A percentile compares a stretch with the other conserved stretches of the same genome.
phyloP scores from a whole-genome alignment of 2,888 invertebrate genomes.

The Drosophila fulvimacula region DNA sequence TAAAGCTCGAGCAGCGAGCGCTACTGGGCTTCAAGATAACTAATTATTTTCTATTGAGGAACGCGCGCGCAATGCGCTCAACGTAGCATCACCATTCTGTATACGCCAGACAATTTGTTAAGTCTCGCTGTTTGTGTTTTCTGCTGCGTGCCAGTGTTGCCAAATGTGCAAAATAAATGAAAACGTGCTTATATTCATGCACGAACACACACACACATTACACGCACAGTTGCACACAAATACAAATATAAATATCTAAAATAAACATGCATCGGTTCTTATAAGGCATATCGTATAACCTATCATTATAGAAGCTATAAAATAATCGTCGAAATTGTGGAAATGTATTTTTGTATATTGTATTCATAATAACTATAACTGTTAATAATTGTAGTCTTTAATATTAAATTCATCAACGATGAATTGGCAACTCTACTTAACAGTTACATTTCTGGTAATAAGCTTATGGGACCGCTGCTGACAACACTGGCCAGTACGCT shows the following conservation, averaged over 20 bases:
- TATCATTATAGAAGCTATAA: background rate
- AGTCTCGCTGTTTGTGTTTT: conserved; percentile 13
- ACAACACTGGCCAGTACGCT: conserved; percentile 50
- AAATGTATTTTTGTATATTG: too few species aligned
- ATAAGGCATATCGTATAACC: background rate
- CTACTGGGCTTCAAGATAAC: conserved; percentile 31
- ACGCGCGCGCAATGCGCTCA: conserved; percentile 30
- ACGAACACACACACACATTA: conserved; percentile 1
- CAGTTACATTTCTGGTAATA: conserved; percentile 30
- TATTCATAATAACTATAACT: too few species aligned
- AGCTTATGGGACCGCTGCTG: conserved; percentile 25
- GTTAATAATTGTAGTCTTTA: too few species aligned
- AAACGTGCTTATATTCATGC: conserved; percentile 29
- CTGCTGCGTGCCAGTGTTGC: conserved; percentile 40
- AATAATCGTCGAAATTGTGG: background rate
- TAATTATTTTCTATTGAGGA: conserved; percentile 41
- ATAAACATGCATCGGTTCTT: conserved; percentile 5
- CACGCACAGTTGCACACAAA: conserved; percentile 1
- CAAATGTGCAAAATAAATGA: conserved; percentile 21
- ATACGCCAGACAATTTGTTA: conserved; percentile 31
- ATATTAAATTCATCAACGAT: background rate
- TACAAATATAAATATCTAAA: conserved; percentile 6
- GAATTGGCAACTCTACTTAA: conserved; percentile 20
- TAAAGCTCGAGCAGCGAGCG: conserved; percentile 17
- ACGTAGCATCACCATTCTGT: conserved; percentile 29